phyloP scores from a whole-genome alignment of 2,888 invertebrate species.

The Ichneumoninae sp. region DNA sequence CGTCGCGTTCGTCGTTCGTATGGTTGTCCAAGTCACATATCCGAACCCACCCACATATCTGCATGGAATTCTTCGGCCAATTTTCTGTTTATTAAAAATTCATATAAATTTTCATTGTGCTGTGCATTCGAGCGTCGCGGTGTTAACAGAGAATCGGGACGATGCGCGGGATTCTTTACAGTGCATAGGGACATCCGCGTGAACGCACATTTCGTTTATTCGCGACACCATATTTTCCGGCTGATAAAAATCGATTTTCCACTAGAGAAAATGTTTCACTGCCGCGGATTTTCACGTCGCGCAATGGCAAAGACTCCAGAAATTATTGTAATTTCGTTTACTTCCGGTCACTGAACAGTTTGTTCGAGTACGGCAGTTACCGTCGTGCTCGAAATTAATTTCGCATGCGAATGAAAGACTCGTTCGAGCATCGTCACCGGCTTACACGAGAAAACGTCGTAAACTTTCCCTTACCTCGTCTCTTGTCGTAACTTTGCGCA shows the following conservation, averaged over 20 bases:
- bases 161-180: not conserved
- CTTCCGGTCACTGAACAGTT: not conserved
- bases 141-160: not conserved
- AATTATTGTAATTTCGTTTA: not conserved
- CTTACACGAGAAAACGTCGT: conserved; percentile 1
- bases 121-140: not conserved
- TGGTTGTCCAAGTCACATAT: not conserved
- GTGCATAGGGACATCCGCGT: not conserved
- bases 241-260: not conserved
- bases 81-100: not conserved
- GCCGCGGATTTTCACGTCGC: not conserved
- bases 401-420: not conserved
- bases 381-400: not conserved
- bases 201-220: not conserved
- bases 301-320: not conserved
- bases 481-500: not conserved
- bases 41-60: not conserved
- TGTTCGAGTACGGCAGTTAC: not conserved
- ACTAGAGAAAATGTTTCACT: not conserved
- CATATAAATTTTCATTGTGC: not conserved
- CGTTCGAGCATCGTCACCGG: not conserved
- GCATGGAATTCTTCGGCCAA: not conserved
- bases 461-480: conserved; percentile 13
- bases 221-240: not conserved
- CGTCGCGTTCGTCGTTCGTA: not conserved